Base-by-base conservation (phyloP, 2,797 vertebrate species). In the Iguana delicatissima region DNA sequence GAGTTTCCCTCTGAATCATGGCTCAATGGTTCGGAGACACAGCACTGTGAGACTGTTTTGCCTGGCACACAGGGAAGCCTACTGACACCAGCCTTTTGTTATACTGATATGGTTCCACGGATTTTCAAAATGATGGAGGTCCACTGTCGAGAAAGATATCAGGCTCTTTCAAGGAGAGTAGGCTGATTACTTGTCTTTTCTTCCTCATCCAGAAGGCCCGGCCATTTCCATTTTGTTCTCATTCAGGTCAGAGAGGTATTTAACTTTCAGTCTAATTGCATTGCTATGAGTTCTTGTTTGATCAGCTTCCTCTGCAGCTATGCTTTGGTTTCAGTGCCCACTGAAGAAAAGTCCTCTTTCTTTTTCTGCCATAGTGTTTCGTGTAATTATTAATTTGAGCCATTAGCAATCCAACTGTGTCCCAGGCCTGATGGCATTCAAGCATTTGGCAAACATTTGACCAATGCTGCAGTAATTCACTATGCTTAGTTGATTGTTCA, bases 201-300 rank as follows among this genome's bases (percentile, higher is more conserved):
- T 22, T 42, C 38, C 46, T 9, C 4, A 64, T 67, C 3, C 29
- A 85, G 10, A 29, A n/a, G 24, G 35, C 50, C 59, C 35, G 67
- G 4, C 5, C 35, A 46, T 32, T 72, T 55, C 13, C 42, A 55
- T 81, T 81, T 73, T 38, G n/a, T 46, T 80, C 24, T 20, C 67
- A 86, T 72, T 42, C 85, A 89, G 50, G 59, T 50, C n/a, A 46
- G 81, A 10, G 88, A 89, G 13, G 55, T 73, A 32, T 32, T 42
- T 1, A 85, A 20, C 42, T n/a, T 76, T 69, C 24, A 62, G 80
- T 67, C 46, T 80, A 86, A 95, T 90, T 92, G 92, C 84, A 91
- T 84, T 0, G 0, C 16, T 91, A 26, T 80, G 22, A 13, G 73
- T 90, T 91, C 88, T 55, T 35, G 32, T 91, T 50, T 38, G 84